phyloP scores from a whole-genome alignment of 2,113 vertebrate genomes.

The Sakesphorus luctuosus region DNA sequence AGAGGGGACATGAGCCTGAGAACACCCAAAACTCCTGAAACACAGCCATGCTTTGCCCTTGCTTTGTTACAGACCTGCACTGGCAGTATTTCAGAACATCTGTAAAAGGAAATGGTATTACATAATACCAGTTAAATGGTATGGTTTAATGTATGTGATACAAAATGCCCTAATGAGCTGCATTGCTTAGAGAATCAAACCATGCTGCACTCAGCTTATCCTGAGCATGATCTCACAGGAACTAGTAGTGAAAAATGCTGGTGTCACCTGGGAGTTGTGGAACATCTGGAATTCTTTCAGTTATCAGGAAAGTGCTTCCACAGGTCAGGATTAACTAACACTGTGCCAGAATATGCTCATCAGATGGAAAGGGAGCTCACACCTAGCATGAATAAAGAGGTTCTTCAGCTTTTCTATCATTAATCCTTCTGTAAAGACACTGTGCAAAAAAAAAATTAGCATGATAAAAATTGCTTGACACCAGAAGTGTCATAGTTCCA shows the following conservation, averaged over 20 bases:
- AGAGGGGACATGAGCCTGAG: background rate
- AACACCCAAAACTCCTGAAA: background rate
- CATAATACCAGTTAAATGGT: background rate
- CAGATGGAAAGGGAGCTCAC: background rate
- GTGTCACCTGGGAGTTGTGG: background rate
- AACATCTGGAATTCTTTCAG: background rate
- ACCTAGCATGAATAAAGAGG: background rate
- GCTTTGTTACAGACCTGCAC: background rate
- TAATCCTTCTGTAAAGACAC: background rate
- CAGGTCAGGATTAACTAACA: background rate
- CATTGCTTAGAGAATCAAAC: background rate
- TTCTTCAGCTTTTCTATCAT: background rate
- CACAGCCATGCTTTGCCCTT: background rate
- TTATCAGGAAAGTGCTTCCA: background rate
- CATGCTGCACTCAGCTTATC: background rate
- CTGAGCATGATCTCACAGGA: background rate
- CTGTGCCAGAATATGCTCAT: background rate
- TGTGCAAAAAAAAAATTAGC: background rate
- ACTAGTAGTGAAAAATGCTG: background rate
- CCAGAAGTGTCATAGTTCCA: background rate
- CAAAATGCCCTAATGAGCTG: background rate
- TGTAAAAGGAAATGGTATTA: background rate
- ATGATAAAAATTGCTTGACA: background rate
- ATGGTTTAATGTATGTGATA: background rate
- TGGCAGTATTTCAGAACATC: background rate